Percentiles rank a stretch among this genome's conserved stretches.
These are phyloP conservation scores for Drosophila mayaguana DNA, from an alignment of 2,888 invertebrate species.

Conservation along the genomic window DNA sequence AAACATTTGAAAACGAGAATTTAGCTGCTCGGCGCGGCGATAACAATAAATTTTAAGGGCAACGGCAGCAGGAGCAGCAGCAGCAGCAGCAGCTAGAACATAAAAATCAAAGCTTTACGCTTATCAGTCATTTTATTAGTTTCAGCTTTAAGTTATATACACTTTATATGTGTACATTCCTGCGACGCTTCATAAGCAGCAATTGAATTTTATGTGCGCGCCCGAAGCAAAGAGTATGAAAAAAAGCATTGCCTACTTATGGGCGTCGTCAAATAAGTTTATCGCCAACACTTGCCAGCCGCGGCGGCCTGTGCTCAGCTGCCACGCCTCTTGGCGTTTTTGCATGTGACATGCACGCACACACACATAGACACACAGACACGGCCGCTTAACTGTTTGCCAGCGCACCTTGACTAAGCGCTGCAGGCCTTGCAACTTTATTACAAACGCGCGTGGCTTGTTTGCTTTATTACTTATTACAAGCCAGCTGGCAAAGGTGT, in stretches of 20 bases:
- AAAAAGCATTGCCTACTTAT: conserved; percentile 67
- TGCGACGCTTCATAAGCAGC: conserved; percentile 62
- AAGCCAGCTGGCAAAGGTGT: neutral
- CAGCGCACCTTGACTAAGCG: conserved; percentile 23
- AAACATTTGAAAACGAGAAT: conserved; percentile 68
- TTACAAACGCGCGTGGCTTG: conserved; percentile 50
- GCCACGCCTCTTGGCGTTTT: conserved; percentile 53
- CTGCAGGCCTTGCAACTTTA: conserved; percentile 58
- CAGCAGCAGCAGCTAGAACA: conserved; percentile 25
- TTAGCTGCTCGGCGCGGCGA: conserved; percentile 44
- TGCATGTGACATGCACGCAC: conserved; percentile 42
- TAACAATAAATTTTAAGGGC: conserved; percentile 57
- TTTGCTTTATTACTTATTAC: conserved; percentile 72
- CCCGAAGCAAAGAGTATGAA: conserved; percentile 26
- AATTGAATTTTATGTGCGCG: conserved; percentile 72
- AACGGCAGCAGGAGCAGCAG: neutral
- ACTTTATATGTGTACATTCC: conserved; percentile 1
- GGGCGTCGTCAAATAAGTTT: conserved; percentile 53
- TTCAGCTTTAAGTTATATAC: conserved; percentile 70
- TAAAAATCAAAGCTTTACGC: conserved; percentile 74
- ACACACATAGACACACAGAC: neutral
- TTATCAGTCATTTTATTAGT: conserved; percentile 74
- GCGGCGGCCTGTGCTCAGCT: conserved; percentile 60
- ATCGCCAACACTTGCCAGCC: conserved; percentile 28
- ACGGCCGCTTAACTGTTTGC: conserved; percentile 28